Evolutionary conservation across 2,113 vertebrate species (phyloP).

Genomic region (Zosterops borbonicus): DNA sequence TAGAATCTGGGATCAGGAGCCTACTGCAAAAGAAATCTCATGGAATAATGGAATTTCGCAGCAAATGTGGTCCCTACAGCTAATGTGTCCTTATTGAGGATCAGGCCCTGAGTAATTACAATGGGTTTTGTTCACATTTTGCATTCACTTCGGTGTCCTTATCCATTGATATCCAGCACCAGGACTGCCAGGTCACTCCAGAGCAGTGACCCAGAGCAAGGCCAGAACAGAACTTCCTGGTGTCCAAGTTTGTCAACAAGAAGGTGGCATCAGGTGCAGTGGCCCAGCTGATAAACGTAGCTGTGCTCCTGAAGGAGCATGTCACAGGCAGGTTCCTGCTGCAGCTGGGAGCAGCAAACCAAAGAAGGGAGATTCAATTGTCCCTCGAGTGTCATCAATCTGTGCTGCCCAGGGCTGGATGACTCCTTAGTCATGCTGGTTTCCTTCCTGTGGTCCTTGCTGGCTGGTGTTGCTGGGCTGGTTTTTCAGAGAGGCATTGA

Average conservation of each 20-base stretch:
- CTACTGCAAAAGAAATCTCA: neutral
- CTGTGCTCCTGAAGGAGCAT: rapidly evolving
- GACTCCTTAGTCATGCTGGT: neutral
- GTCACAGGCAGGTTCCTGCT: neutral
- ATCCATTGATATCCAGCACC: too few species aligned
- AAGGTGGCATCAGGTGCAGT: neutral
- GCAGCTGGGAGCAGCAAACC: neutral
- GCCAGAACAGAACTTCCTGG: rapidly evolving
- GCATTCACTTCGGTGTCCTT: neutral
- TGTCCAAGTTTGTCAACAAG: neutral
- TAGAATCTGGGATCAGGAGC: neutral
- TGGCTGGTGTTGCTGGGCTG: neutral
- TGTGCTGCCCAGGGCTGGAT: neutral
- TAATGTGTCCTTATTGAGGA: neutral
- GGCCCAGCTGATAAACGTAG: neutral
- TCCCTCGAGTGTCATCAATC: neutral
- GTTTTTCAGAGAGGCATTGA: neutral
- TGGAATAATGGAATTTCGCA: neutral
- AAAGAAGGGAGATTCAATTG: neutral
- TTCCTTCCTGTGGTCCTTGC: neutral
- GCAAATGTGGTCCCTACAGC: neutral
- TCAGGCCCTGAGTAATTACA: neutral
- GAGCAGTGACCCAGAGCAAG: neutral
- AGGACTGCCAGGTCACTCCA: neutral
- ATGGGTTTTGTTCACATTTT: neutral